Conservation (phyloP, 2,113 vertebrate species). For the Hystrix brachyura region DNA sequence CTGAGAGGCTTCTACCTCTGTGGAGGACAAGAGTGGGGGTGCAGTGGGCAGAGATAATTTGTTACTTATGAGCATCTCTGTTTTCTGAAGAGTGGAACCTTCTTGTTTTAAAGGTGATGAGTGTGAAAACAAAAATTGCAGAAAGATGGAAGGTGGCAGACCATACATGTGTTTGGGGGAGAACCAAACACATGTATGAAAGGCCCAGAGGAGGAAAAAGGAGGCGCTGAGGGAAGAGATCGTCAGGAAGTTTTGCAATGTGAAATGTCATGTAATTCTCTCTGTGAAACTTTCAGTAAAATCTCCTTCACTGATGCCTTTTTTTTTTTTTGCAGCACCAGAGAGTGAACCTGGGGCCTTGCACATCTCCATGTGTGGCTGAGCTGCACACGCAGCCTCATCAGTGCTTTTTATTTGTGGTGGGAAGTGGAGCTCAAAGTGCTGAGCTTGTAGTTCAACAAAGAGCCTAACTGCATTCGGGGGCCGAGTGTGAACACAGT, state of each 20-base stretch:
- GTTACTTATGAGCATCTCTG: slow-evolving; percentile 2
- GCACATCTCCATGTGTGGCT: not conserved
- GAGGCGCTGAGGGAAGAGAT: not conserved
- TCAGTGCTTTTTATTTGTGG: not conserved
- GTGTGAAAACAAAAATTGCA: slow-evolving; percentile 16
- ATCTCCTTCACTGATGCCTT: not conserved
- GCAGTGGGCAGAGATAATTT: not conserved
- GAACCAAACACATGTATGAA: not conserved
- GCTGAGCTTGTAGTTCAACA: not conserved
- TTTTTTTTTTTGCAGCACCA: not conserved
- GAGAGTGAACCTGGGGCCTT: not conserved
- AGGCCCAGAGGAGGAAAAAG: not conserved
- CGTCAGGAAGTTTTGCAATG: not conserved
- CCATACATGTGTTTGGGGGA: not conserved
- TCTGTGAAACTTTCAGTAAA: not conserved
- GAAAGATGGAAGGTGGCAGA: not conserved
- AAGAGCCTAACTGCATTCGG: not conserved
- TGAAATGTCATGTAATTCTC: not conserved
- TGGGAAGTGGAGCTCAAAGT: not conserved
- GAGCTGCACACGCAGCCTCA: not conserved
- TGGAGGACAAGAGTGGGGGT: not conserved
- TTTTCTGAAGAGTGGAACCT: slow-evolving; percentile 33
- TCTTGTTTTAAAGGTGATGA: not conserved
- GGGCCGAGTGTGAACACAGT: not conserved
- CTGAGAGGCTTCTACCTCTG: not conserved